These are phyloP conservation scores for Nebria salina DNA, from an alignment of 2,888 invertebrate genomes.

Conservation along the genomic window DNA sequence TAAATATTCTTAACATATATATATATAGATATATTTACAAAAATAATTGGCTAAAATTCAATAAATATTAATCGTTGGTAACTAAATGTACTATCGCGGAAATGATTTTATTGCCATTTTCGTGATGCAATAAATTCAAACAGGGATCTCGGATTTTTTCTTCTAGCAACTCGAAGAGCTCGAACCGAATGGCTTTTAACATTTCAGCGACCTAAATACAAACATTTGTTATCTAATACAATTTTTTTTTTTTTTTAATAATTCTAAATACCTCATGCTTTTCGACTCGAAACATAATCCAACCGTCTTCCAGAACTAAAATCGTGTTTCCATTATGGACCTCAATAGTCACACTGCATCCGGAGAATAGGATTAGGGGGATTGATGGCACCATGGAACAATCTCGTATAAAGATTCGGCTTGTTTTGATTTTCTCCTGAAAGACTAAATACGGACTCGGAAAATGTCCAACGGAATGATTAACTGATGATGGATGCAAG, in stretches of 20 bases:
- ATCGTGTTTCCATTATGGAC: slow-evolving; percentile 78
- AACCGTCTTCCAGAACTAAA: slow-evolving; percentile 79
- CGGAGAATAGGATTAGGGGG: slow-evolving; percentile 77
- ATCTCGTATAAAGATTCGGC: slow-evolving; percentile 80
- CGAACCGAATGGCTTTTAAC: slow-evolving; percentile 79
- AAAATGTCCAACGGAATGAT: slow-evolving; percentile 72
- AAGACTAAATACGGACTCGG: slow-evolving; percentile 81
- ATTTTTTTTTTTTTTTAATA: slow-evolving; percentile 11
- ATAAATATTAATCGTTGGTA: slow-evolving; percentile 64
- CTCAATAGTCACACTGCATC: slow-evolving; percentile 78
- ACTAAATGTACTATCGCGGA: slow-evolving; percentile 78
- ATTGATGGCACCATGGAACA: slow-evolving; percentile 83
- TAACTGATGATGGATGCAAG: slow-evolving; percentile 82
- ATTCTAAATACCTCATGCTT: slow-evolving; percentile 70
- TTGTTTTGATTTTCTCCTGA: slow-evolving; percentile 86
- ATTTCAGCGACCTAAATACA: slow-evolving; percentile 78
- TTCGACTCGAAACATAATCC: slow-evolving; percentile 83
- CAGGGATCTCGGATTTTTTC: slow-evolving; percentile 86
- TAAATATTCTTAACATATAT: slow-evolving; percentile 9
- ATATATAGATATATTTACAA: slow-evolving; percentile 7
- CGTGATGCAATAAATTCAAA: slow-evolving; percentile 76
- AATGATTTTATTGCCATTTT: slow-evolving; percentile 79
- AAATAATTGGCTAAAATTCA: neutral
- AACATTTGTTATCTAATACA: slow-evolving; percentile 31
- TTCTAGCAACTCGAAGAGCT: slow-evolving; percentile 80